Conservation (phyloP, 2,113 vertebrate species). For the Lamprotornis superbus region DNA sequence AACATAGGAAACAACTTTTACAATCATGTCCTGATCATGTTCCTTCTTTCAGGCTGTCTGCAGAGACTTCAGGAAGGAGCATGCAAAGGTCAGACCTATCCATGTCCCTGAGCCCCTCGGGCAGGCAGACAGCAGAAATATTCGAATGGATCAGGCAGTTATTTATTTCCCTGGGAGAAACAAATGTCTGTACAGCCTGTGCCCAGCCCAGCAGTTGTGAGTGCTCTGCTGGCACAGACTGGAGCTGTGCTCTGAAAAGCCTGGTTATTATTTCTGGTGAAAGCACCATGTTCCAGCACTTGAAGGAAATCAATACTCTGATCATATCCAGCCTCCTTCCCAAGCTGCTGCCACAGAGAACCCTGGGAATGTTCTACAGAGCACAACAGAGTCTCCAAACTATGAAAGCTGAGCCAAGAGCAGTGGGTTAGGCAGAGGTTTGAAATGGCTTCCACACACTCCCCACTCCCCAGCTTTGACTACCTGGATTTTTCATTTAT, state of each 20-base stretch:
- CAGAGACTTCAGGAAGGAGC: background rate
- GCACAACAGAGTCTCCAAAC: background rate
- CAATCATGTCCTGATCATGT: background rate
- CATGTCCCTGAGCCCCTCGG: background rate
- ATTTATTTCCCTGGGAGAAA: constrained; percentile 16
- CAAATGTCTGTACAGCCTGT: background rate
- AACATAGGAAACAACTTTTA: background rate
- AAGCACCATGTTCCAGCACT: background rate
- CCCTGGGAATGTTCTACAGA: background rate
- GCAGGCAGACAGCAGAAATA: background rate
- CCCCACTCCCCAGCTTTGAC: background rate
- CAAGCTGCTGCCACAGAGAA: background rate
- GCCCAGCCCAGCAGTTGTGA: background rate
- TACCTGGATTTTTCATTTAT: background rate
- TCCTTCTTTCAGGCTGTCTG: background rate
- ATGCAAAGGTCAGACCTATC: background rate
- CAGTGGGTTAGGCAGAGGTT: background rate
- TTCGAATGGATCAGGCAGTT: background rate
- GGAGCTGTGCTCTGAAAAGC: background rate
- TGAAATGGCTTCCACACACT: background rate
- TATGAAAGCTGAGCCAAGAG: background rate
- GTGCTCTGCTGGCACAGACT: constrained; percentile 12
- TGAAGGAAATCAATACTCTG: background rate
- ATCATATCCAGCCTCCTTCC: background rate
- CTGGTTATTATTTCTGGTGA: background rate